phyloP scores from a whole-genome alignment of 2,888 invertebrate genomes.

The Nymphalis c-album region DNA sequence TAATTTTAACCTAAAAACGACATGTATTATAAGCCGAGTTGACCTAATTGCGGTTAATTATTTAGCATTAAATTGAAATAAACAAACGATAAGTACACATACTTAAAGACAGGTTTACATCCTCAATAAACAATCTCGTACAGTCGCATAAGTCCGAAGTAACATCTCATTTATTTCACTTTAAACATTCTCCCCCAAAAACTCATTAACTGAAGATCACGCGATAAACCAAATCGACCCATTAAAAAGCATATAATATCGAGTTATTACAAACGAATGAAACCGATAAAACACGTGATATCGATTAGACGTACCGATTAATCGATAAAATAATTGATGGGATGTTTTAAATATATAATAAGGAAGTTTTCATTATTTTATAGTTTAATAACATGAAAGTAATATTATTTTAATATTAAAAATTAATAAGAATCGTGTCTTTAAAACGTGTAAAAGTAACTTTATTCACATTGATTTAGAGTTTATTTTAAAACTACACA shows the following conservation, averaged over 20 bases:
- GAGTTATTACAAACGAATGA: conserved; percentile 35
- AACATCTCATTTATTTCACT: conserved; percentile 61
- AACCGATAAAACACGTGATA: conserved; percentile 48
- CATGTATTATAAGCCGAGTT: background rate
- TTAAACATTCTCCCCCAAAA: conserved; percentile 57
- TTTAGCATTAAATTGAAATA: conserved; percentile 16
- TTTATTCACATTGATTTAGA: no score
- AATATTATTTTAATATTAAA: background rate
- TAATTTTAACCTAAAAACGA: background rate
- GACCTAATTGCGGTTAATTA: conserved; percentile 27
- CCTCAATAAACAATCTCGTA: conserved; percentile 30
- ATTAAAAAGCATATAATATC: conserved; percentile 47
- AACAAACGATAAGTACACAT: conserved; percentile 22
- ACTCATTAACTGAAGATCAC: conserved; percentile 64
- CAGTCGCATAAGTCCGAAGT: conserved; percentile 47
- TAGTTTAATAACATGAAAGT: background rate
- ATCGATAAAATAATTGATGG: conserved; percentile 43
- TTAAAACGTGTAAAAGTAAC: no score
- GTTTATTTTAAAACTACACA: no score
- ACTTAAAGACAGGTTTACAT: conserved; percentile 20
- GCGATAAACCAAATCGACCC: conserved; percentile 61
- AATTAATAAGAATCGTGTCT: no score
- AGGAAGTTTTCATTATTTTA: background rate
- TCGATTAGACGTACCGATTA: conserved; percentile 70
- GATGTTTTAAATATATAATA: background rate